phyloP scores from a whole-genome alignment of 2,113 vertebrate genomes.

The Pelvicachromis taeniatus region DNA sequence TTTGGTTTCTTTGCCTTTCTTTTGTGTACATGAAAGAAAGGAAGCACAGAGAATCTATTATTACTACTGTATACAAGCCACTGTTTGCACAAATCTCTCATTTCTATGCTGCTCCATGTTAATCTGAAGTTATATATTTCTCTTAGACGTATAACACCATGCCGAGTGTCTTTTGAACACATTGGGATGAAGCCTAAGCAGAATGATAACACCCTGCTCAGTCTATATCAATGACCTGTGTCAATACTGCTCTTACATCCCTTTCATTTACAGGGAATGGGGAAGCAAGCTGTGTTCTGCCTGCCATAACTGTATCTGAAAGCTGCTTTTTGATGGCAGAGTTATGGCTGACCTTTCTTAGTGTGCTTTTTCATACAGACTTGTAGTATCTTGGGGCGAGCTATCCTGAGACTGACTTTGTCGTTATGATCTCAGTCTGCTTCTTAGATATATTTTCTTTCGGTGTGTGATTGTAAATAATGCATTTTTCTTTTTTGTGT shows the following conservation, averaged over 20 bases:
- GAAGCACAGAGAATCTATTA: background rate
- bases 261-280: background rate
- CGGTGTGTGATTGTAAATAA: background rate
- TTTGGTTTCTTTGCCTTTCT: background rate
- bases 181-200: background rate
- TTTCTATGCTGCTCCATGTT: background rate
- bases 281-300: background rate
- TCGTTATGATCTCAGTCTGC: background rate
- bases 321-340: background rate
- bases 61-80: background rate
- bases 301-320: slow-evolving; percentile 8
- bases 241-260: slow-evolving; percentile 4
- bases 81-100: background rate
- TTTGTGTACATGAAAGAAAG: background rate
- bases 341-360: slow-evolving; percentile 32
- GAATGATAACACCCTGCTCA: background rate
- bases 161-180: background rate
- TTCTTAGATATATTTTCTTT: background rate
- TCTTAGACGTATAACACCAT: background rate
- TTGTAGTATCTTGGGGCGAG: background rate
- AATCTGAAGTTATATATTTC: background rate
- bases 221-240: slow-evolving; percentile 19
- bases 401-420: background rate
- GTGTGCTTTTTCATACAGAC: background rate
- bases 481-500: background rate